Base-by-base conservation (phyloP, 2,888 invertebrate genomes). In the Drosophila nr. perissopoda region DNA sequence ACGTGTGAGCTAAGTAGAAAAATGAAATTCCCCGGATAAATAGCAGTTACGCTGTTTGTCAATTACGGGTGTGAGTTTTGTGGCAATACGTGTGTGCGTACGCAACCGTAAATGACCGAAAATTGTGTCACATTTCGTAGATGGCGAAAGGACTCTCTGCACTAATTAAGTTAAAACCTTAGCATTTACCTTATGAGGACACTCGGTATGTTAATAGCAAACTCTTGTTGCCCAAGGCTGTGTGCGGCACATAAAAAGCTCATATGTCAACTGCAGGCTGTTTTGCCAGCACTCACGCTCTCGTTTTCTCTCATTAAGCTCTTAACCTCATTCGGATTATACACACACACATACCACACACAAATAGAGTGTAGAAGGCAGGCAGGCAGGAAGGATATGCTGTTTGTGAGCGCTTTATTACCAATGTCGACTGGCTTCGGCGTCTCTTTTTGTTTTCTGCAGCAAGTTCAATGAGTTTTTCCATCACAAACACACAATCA, bases 141-240 rank as follows among this genome's bases (percentile, higher is more conserved):
- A 73, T 57, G 52, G 61, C 65, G 69, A 70, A 66, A 56, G 57
- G 13, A 62, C 75, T 65, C 70, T 69, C 40, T 66, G 80, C 78
- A 82, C 80, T 88, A 89, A 87, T 87, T 90, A 90, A 82, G 88
- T 73, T 70, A 76, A 89, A 77, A 80, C 88, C 88, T 88, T 86
- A 83, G 80, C 83, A 88, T 90, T 87, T 90, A 88, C 86, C 90
- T 88, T 89, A 53, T 68, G 42, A 52, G 40, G 53, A 57, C 68
- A 67, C 51, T 57, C 57, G 83, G 69, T 71, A 73, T 72, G 76
- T 82, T 89, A 87, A 87, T 87, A 83, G 85, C 72, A 81, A 84
- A 84, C 69, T 71, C 87, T 71, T 85, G 89, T 87, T 68, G 80
- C 61, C 59, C 63, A 67, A 61, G 59, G 62, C 65, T 57, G 10